Evolutionary conservation across 1,140 invertebrate genomes (phyloP), one percentile per base, ranked within the genome.

Genomic region (Drosophila kohkoa): DNA sequence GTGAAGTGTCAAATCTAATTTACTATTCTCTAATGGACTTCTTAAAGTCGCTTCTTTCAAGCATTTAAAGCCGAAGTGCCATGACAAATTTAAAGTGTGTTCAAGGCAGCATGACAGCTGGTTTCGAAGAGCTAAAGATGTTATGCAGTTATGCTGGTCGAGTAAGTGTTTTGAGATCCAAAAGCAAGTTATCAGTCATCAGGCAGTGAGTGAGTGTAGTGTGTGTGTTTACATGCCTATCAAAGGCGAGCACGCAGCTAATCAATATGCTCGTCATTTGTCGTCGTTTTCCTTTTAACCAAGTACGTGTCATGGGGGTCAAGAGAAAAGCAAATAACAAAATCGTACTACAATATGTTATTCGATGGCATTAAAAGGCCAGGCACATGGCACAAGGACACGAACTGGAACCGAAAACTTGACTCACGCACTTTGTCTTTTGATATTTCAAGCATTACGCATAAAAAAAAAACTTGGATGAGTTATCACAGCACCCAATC

Each of bases 201-300:
- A 32, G 30, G 32, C 15, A 20, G 35, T 41, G n/a, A 58, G 83
- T 87, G 13, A 64, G 83, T 87, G 80, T 87, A 88, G n/a, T 64
- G 83, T 87, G 13, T 71, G 83, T 87, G 80, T 87, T 87, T 79
- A 72, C 80, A 87, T 77, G 72, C 68, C 71, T 82, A 77, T 77
- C 76, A 79, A 77, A 72, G 79, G 77, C 77, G 76, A 69, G 80
- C 72, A 81, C 78, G 81, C 71, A 79, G 59, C 85, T 90, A 85
- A 89, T 89, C 85, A 89, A 89, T 89, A 89, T 90, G 85, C 86
- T 89, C 78, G 81, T 89, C 85, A 79, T 90, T 85, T 85, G 74
- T n/a, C n/a, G n/a, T n/a, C 81, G 76, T 77, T 85, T 90, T 89
- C 81, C 85, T 89, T 86, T 89, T 89, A 90, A 73, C 81, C 85